Evolutionary conservation across 2,113 vertebrate species (phyloP), one percentile per base, ranked within the genome.

Genomic region (Chlorocebus sabaeus): DNA sequence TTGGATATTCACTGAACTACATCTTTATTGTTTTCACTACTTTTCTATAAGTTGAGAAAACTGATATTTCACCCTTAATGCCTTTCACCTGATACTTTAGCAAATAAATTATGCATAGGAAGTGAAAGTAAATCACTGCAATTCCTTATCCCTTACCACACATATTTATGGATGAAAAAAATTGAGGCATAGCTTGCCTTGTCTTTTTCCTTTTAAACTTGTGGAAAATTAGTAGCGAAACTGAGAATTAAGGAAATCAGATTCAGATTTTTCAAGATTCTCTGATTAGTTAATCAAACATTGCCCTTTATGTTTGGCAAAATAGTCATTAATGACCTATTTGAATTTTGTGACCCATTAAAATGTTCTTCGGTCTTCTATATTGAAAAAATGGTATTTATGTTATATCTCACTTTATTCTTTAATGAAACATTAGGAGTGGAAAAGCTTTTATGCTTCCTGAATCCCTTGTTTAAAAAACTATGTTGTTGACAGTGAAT

Each of bases 41-140:
- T 95, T 97, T 93, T 88, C 84, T 94, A 23, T 94, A 91, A 57
- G 50, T 82, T 93, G 27, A 94, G 48, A 64, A 96, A 93, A 82
- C 61, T 61, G 64, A 23, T 43, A n/a, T 93, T 94, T 97, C 43
- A 87, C n/a, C 40, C 27, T 96, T 82, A n/a, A 30, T 93, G 72
- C 50, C 25, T 93, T 96, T 97, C 2, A n/a, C 45, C 35, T 25
- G 72, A n/a, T 43, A 40, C 40, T 86, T 25, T 79, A 35, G 40
- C 48, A 84, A 68, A 73, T 79, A 83, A 81, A 25, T 81, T 78
- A 61, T 72, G 30, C 32, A 12, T 64, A 68, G 27, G 48, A 32
- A 30, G 16, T 40, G 30, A 20, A 79, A 75, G 4, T 45, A 67
- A 64, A 80, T 59, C 14, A 27, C 61, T 95, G 40, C 6, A 45